Evolutionary conservation across 2,888 invertebrate species (phyloP).

Genomic region (Papilio gigon): DNA sequence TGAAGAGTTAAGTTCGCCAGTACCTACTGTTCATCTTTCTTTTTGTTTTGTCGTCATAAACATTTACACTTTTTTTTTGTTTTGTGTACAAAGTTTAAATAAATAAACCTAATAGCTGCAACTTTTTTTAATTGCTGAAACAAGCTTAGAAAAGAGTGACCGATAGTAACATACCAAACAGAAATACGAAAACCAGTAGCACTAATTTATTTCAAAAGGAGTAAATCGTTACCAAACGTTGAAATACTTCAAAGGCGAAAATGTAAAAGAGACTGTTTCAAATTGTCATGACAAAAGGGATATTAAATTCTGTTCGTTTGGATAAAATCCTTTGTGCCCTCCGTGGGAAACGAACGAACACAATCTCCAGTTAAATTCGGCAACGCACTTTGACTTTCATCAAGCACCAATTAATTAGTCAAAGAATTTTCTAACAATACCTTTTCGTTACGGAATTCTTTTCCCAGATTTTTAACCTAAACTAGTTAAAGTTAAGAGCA

Average conservation of each 20-base stretch:
- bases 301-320: slow-evolving; percentile 45
- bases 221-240: background rate
- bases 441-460: slow-evolving; percentile 7
- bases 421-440: slow-evolving; percentile 24
- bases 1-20: no score
- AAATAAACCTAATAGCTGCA: no score
- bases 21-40: no score
- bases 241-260: slow-evolving; percentile 8
- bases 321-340: slow-evolving; percentile 44
- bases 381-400: slow-evolving; percentile 28
- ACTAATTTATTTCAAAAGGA: background rate
- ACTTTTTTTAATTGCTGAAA: no score
- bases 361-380: slow-evolving; percentile 27
- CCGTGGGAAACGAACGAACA: slow-evolving; percentile 22
- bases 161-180: background rate
- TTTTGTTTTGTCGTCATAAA: no score
- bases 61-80: no score
- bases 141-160: background rate
- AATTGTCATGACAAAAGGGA: slow-evolving; percentile 42
- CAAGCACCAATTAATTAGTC: slow-evolving; percentile 31
- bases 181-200: background rate
- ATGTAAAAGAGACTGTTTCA: slow-evolving; percentile 35
- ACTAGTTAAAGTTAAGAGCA: slow-evolving; percentile 37
- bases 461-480: slow-evolving; percentile 33
- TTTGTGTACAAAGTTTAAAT: no score